Evolutionary conservation across 2,113 vertebrate species (phyloP).

Genomic region (Salvator merianae): DNA sequence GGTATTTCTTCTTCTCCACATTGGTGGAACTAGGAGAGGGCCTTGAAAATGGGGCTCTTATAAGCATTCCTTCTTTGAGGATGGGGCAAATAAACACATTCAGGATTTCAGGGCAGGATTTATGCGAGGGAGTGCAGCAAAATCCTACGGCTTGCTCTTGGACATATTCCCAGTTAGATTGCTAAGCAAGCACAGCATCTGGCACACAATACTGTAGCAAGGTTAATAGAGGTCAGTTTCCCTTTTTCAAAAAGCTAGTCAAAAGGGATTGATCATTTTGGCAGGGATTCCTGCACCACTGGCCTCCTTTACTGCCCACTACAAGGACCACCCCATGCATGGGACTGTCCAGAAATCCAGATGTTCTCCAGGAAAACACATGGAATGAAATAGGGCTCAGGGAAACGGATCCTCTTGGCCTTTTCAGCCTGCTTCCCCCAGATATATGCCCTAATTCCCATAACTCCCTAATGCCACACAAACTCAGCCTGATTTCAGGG

Average conservation of each 20-base stretch:
- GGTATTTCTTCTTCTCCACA: not conserved
- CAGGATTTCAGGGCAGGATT: not conserved
- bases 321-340: not conserved
- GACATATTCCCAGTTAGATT: not conserved
- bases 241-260: not conserved
- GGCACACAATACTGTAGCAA: not conserved
- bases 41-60: not conserved
- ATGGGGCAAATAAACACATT: too few species aligned
- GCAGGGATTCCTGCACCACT: too few species aligned
- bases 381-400: too few species aligned
- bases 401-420: too few species aligned
- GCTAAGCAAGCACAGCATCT: not conserved
- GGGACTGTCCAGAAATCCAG: too few species aligned
- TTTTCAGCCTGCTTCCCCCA: too few species aligned
- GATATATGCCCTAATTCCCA: too few species aligned
- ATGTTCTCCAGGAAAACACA: too few species aligned
- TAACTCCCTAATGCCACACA: not conserved
- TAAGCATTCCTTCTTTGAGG: not conserved
- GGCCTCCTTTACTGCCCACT: too few species aligned
- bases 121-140: too few species aligned
- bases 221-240: not conserved
- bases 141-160: too few species aligned
- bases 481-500: not conserved
- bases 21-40: not conserved
- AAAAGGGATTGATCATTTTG: not conserved